phyloP scores from a whole-genome alignment of 2,113 vertebrate species.

The Mugil cephalus region DNA sequence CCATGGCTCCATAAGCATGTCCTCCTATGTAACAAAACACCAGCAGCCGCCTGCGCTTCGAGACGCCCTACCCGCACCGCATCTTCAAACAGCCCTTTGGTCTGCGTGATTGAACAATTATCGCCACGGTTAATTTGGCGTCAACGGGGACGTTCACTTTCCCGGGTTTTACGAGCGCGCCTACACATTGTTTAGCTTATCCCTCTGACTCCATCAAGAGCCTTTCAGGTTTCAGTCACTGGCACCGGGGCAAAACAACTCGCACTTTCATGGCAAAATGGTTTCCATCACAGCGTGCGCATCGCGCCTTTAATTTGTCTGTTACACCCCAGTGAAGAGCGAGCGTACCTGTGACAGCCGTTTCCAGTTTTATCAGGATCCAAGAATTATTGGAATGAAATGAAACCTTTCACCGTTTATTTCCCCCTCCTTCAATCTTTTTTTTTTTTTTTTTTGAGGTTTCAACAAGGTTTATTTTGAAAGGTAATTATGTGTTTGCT shows the following conservation, averaged over 20 bases:
- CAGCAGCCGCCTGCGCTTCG: constrained; percentile 34
- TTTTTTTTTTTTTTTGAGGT: constrained; percentile 48
- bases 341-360: constrained; percentile 65
- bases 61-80: constrained; percentile 63
- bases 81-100: constrained; percentile 65
- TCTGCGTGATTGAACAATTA: constrained; percentile 83
- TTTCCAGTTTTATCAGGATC: constrained; percentile 63
- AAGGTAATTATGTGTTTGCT: constrained; percentile 69
- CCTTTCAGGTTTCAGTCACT: constrained; percentile 71
- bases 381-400: constrained; percentile 65
- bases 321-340: constrained; percentile 63
- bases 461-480: constrained; percentile 55
- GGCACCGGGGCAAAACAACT: constrained; percentile 78
- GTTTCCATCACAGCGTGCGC: constrained; percentile 77
- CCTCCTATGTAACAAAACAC: constrained; percentile 76
- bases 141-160: constrained; percentile 61
- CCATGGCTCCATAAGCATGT: constrained; percentile 31
- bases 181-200: constrained; percentile 54
- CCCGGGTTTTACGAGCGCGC: constrained; percentile 61
- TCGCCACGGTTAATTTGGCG: constrained; percentile 77
- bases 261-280: constrained; percentile 82
- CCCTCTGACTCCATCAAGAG: constrained; percentile 71
- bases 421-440: constrained; percentile 21
- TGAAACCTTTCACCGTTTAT: constrained; percentile 53
- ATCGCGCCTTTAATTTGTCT: constrained; percentile 72